Evolutionary conservation across 2,797 vertebrate genomes (phyloP), one percentile per base, ranked within the genome.

Genomic region (Agapornis canus): DNA sequence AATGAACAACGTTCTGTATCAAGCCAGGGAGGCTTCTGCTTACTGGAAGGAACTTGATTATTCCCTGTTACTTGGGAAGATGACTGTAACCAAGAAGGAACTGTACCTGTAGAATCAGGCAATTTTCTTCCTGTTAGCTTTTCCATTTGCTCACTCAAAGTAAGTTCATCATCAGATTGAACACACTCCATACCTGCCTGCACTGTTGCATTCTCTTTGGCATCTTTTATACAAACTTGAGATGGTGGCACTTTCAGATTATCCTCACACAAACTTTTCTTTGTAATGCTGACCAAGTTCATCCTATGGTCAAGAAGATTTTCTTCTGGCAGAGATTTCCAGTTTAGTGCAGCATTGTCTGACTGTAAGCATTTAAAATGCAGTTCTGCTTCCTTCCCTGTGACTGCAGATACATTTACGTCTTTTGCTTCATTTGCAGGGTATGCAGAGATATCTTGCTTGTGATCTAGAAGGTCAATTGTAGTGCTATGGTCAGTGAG

Each of bases 21-120:
- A 59, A 99, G 98, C 99, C 98, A 99, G 0, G 86, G 89, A 29
- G 98, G 99, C 59, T 97, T 98, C 60, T 96, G 93, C 82, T 92
- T 98, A 31, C 81, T 96, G 15, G 96, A 95, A 82, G 96, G 94
- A 70, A 95, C 97, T 3, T 96, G 97, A 17, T 93, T 95, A 11
- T 77, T 97, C 70, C 95, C 97, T 91, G 82, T 96, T 37, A 92
- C 56, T 13, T 56, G 37, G 10, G 95, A 68, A 72, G 97, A 91
- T 16, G 98, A 97, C 82, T 98, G 98, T n/a, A 99, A 97, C 99
- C 99, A 99, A 85, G 98, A 97, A 1, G 99, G 98, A 23, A 98
- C 45, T 60, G 97, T 96, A 37, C 96, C 97, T 14, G 98, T 95
- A 6, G 97, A 97, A 82, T 97, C 97, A 49, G 96, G 77, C 54